A percentile compares a stretch with the other conserved stretches of the same genome.
These are phyloP conservation scores for Megalurothrips usitatus DNA, from an alignment of 2,888 invertebrate genomes.

Conservation along the genomic window DNA sequence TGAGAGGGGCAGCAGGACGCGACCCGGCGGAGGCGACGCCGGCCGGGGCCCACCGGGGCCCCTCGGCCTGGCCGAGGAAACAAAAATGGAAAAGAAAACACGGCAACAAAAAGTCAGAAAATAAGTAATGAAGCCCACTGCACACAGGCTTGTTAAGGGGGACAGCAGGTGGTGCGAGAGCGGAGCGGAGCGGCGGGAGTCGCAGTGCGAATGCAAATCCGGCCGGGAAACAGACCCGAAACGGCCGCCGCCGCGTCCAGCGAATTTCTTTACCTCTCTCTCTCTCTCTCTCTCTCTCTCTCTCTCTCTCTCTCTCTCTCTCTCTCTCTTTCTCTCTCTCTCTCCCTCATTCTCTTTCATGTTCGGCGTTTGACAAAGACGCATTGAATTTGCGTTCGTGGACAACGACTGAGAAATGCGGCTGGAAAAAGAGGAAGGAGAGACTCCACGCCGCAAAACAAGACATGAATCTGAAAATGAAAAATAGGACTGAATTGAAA, in stretches of 20 bases:
- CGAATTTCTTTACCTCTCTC: background rate
- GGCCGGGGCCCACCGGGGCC: no score
- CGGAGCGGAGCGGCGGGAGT: background rate
- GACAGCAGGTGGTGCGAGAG: background rate
- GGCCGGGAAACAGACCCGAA: background rate
- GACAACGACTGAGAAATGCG: no score
- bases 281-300: conserved; percentile 14
- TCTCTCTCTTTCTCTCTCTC: conserved; percentile 14
- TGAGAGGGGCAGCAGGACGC: no score
- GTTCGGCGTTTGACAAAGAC: no score
- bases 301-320: conserved; percentile 19
- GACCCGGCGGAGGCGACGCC: no score
- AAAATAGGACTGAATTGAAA: no score
- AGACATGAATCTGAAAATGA: no score
- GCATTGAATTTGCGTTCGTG: no score
- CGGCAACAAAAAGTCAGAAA: background rate
- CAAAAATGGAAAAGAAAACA: no score
- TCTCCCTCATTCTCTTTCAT: background rate
- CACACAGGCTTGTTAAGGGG: background rate
- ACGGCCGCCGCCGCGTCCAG: background rate
- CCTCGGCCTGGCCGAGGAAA: no score
- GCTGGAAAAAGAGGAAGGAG: background rate
- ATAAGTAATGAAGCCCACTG: background rate
- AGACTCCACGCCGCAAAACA: background rate
- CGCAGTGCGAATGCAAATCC: conserved; percentile 1